Base-by-base conservation (phyloP, 2,888 invertebrate species). In the Palloptera scutellata region DNA sequence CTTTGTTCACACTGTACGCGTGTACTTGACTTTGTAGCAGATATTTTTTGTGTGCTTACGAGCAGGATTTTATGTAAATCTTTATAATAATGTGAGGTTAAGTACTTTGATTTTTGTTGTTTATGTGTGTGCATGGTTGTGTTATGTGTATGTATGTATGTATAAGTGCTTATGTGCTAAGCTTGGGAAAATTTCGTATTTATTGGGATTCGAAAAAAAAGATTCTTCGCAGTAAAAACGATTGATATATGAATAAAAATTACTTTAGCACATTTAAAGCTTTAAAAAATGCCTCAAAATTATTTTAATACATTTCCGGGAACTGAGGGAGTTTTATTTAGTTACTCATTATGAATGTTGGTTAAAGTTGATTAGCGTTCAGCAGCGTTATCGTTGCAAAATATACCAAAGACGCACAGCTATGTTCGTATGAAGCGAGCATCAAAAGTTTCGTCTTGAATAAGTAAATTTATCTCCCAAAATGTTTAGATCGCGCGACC, bases 401-500 rank as follows among this genome's bases (percentile, higher is more conserved):
- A 63, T 17, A 19, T 20, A 48, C 53, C 55, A n/a, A n/a, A n/a
- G n/a, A n/a, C n/a, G 30, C 6, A 48, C 51, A 48, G 55, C 48
- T 55, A 48, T 45, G 12, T n/a, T 4, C 17, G 12, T 12, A 54
- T 30, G 30, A 55, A 45, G 40, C 54, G 45, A 63, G 57, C 63
- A 55, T 48, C 57, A 68, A 78, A 79, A 76, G 76, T 81, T 80
- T 77, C 74, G 75, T 71, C 73, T 77, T 80, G 78, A 79, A 79
- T 78, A 76, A 77, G 71, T 75, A 78, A 80, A 79, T 76, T 74
- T 77, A 76, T 80, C 78, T 77, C 81, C 78, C 80, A 81, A 79
- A 79, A 73, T 74, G 68, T 62, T 59, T 41, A 64, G 53, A 61
- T 58, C 65, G 43, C 68, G 71, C 61, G 76, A 75, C 73, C 74